These are phyloP conservation scores for Hylomyscus alleni DNA, from an alignment of 2,797 vertebrate genomes.

Conservation along the genomic window DNA sequence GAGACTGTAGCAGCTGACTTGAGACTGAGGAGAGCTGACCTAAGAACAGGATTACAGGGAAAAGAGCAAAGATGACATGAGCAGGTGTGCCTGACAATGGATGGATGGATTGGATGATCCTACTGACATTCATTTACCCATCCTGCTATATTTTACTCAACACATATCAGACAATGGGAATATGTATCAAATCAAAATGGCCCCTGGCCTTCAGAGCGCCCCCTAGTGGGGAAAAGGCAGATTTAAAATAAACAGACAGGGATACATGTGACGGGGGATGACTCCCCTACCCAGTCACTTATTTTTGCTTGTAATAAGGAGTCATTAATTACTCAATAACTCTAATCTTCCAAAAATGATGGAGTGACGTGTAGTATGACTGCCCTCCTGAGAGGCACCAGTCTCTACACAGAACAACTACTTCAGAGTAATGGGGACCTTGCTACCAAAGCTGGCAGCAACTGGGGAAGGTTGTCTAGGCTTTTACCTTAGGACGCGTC, in stretches of 20 bases:
- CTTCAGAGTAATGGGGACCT: neutral
- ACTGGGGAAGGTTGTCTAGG: neutral
- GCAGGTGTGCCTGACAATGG: neutral
- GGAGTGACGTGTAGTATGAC: neutral
- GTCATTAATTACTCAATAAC: neutral
- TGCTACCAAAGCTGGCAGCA: conserved; percentile 13
- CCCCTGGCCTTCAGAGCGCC: neutral
- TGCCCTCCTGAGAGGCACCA: neutral
- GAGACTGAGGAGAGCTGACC: neutral
- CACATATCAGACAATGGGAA: neutral
- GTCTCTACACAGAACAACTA: neutral
- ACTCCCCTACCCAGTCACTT: neutral
- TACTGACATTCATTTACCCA: neutral
- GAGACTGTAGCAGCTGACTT: neutral
- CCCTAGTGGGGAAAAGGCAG: neutral
- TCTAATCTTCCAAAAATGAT: neutral
- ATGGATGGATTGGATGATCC: neutral
- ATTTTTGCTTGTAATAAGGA: neutral
- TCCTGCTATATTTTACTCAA: neutral
- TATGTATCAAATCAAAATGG: neutral
- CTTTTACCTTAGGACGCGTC: neutral
- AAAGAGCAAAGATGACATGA: neutral
- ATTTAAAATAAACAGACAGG: neutral
- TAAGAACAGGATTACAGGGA: neutral
- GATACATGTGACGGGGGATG: neutral